Base-by-base conservation (phyloP, 2,113 vertebrate genomes). In the Girardinichthys multiradiatus region DNA sequence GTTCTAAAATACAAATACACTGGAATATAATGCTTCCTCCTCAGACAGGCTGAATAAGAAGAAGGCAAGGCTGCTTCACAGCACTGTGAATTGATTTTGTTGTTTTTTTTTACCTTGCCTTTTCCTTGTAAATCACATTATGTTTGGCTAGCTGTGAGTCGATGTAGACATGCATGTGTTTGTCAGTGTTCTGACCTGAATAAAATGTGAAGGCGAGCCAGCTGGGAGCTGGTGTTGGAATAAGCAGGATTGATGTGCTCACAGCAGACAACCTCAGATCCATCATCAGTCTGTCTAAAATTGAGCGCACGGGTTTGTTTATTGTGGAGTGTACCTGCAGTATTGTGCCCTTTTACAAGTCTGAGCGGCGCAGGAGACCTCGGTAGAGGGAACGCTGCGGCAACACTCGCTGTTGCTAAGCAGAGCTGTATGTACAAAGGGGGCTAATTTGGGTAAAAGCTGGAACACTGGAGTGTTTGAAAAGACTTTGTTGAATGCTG, bases 181-280 rank as follows among this genome's bases (percentile, higher is more conserved):
- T 76, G 72, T 80, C 64, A 70, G 59, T 39, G 64, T 70, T 85
- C 62, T 88, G 87, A 84, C 45, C 57, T 75, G 81, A 90, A 91
- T 74, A 45, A 62, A 82, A 88, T 62, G 88, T 80, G 86, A 90
- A 85, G 87, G 84, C 77, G 89, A 91, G 89, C 87, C 90, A 87
- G 88, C 74, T 33, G 89, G 85, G 86, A 77, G 89, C 86, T 62
- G 85, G 57, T 80, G 85, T 68, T 66, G 72, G 72, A 89, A 86
- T 77, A 89, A 86, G 84, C 85, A 80, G 79, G 87, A 91, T 87
- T 90, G 88, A 92, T 89, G 90, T 73, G 68, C 71, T 86, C 89
- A 83, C 91, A 88, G 86, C 82, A 61, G 80, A 86, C 77, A 54
- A 58, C 90, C 81, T 72, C 79, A 66, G 89, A 87, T 86, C 84